Conservation (phyloP, 2,113 vertebrate genomes). For the Tricholaema leucomelas region DNA sequence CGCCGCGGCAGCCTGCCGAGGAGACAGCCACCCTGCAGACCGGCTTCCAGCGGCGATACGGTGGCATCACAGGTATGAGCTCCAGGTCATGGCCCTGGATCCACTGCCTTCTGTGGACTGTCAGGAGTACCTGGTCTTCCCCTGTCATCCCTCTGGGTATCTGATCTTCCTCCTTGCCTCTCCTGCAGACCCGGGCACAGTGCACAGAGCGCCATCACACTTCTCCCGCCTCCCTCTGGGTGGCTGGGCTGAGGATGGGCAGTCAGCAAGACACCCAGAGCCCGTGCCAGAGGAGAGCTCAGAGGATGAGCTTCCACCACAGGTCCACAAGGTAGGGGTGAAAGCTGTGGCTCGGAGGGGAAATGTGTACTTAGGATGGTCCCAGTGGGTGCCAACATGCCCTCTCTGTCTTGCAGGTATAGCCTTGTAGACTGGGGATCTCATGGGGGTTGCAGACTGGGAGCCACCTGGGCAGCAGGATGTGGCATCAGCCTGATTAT, state of each 20-base stretch:
- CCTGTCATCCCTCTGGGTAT: neutral
- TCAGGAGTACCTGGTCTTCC: neutral
- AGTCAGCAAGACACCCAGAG: constrained; percentile 82
- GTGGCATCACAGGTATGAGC: constrained; percentile 81
- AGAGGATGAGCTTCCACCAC: constrained; percentile 92
- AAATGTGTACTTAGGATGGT: neutral
- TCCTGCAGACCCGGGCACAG: constrained; percentile 74
- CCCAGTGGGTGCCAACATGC: neutral
- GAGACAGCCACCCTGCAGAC: constrained; percentile 77
- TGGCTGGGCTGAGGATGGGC: constrained; percentile 91
- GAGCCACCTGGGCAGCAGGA: constrained; percentile 27
- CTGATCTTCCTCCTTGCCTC: neutral
- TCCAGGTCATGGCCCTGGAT: neutral
- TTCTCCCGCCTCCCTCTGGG: constrained; percentile 89
- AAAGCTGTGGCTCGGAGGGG: neutral
- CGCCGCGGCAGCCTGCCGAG: constrained; percentile 67
- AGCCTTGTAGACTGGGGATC: constrained; percentile 61
- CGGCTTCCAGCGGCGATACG: constrained; percentile 78
- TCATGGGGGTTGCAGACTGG: constrained; percentile 6
- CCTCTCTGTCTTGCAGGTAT: constrained; percentile 71
- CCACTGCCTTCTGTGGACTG: rapidly evolving
- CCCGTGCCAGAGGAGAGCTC: constrained; percentile 91
- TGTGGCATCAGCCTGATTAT: constrained; percentile 11
- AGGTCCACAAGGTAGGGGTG: constrained; percentile 87
- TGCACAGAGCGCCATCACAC: constrained; percentile 79